phyloP scores from a whole-genome alignment of 2,888 invertebrate genomes.

The Leucozona laternaria region DNA sequence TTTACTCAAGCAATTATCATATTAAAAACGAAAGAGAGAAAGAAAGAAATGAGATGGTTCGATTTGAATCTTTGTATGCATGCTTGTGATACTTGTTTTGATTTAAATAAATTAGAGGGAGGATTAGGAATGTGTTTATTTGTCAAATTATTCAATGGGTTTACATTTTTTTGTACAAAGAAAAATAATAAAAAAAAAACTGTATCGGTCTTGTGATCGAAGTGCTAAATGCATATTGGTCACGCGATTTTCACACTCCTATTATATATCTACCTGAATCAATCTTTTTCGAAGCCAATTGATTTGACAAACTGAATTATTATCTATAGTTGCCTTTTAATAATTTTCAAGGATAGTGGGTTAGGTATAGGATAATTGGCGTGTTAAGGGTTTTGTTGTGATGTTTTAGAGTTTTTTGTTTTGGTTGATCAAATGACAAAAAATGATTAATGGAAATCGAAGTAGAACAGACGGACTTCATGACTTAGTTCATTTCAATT shows the following conservation, averaged over 20 bases:
- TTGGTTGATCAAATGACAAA: not conserved
- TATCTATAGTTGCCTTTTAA: not conserved
- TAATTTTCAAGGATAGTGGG: not conserved
- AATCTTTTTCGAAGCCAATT: slow-evolving; percentile 50
- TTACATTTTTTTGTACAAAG: not conserved
- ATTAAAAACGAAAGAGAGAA: not conserved
- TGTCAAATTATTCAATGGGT: slow-evolving; percentile 18
- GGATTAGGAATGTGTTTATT: slow-evolving; percentile 14
- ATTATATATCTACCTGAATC: slow-evolving; percentile 17
- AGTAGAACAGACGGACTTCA: too few species aligned
- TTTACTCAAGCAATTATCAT: slow-evolving; percentile 64
- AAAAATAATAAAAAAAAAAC: too few species aligned
- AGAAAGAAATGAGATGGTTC: not conserved
- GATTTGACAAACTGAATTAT: slow-evolving; percentile 48
- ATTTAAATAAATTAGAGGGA: slow-evolving; percentile 22
- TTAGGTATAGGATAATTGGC: not conserved
- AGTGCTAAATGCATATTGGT: slow-evolving; percentile 57
- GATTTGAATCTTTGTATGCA: slow-evolving; percentile 7
- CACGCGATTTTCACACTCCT: slow-evolving; percentile 53
- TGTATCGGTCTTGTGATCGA: slow-evolving; percentile 32
- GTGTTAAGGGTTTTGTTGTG: not conserved
- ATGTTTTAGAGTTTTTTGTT: not conserved
- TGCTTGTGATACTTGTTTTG: slow-evolving; percentile 37
- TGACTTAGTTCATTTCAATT: too few species aligned
- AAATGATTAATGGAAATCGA: not conserved